These are phyloP conservation scores for Blastobasis adustella DNA, from an alignment of 2,888 invertebrate genomes.

Conservation along the genomic window DNA sequence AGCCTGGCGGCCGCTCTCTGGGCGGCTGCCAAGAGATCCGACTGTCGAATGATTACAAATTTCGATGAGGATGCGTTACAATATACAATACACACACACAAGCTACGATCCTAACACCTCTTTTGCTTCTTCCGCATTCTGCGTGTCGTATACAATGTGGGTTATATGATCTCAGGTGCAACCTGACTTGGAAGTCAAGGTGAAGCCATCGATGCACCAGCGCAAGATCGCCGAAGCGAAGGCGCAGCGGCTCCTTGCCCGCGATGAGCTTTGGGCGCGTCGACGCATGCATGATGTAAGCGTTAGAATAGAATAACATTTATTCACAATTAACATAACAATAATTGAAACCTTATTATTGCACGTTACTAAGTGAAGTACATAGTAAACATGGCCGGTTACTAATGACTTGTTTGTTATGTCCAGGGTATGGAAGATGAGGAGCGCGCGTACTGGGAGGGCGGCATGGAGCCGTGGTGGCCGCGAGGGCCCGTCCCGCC, in stretches of 20 bases:
- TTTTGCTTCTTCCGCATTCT: no score
- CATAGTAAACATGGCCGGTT: no score
- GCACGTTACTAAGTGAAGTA: no score
- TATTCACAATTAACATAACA: no score
- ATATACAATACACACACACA: no score
- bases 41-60: conserved; percentile 52
- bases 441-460: conserved; percentile 92
- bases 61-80: conserved; percentile 43
- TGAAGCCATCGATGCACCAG: conserved; percentile 91
- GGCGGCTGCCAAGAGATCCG: conserved; percentile 55
- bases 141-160: no score
- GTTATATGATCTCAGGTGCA: conserved; percentile 56
- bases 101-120: no score
- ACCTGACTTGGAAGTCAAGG: conserved; percentile 95
- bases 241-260: conserved; percentile 83
- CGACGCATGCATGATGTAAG: conserved; percentile 77
- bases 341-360: no score
- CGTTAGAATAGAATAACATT: background rate
- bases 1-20: conserved; percentile 44
- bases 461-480: conserved; percentile 78
- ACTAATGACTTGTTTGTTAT: no score
- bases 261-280: conserved; percentile 80
- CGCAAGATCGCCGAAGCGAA: conserved; percentile 90
- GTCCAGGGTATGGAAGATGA: conserved; percentile 81
- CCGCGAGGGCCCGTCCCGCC: conserved; percentile 61